Base-by-base conservation (phyloP, 1,140 invertebrate genomes). In the Drosophila funebris region DNA sequence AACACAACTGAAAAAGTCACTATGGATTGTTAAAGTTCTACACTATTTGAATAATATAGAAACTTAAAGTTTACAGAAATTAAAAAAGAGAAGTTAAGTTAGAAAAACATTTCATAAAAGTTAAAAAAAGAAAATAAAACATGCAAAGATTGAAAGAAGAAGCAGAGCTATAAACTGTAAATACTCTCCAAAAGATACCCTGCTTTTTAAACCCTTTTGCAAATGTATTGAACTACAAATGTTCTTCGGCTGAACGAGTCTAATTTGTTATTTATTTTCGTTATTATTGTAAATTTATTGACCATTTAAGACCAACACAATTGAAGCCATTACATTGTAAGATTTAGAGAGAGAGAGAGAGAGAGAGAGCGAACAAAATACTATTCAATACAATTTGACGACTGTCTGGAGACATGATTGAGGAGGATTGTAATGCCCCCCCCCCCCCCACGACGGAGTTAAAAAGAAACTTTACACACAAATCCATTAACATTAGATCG, bases 401-500 rank as follows among this genome's bases (percentile, higher is more conserved):
- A 64, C 50, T 20, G 52, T 41, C 61, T 71, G 68, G 52, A 64
- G 61, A 66, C 68, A 71, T 68, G 64, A 68, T 71, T 57, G 68
- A 57, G 13, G 11, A 31, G 13, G 29, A 14, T n/a, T n/a, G n/a
- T n/a, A n/a, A n/a, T n/a, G n/a, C n/a, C n/a, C n/a, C n/a, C n/a
- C n/a, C n/a, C n/a, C n/a, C n/a, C n/a, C n/a, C n/a, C n/a, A n/a
- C n/a, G n/a, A n/a, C n/a, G n/a, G n/a, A n/a, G n/a, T n/a, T n/a
- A 13, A 36, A 44, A 20, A 37, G 22, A 58, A 58, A 58, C 13
- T 52, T 58, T 27, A 37, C 44, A 79, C 54, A 66, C 77, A 76
- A 66, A 78, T 78, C 64, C 78, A 82, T 82, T 78, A 69, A 64
- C 54, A 67, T 67, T 67, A 37, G 29, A 67, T 48, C 37, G 62